phyloP scores from a whole-genome alignment of 2,113 vertebrate genomes.

The Cynoglossus semilaevis region DNA sequence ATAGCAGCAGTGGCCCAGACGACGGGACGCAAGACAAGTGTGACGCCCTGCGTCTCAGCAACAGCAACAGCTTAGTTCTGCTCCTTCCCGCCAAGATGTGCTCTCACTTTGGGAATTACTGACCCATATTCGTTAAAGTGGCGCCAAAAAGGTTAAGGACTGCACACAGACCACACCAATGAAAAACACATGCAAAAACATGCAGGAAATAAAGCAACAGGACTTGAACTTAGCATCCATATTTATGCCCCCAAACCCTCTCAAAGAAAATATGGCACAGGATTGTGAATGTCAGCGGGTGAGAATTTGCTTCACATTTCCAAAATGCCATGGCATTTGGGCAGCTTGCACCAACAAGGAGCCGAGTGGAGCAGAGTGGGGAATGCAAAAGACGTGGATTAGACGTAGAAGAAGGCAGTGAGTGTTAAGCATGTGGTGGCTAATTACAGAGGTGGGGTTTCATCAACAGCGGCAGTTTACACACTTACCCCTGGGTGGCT shows the following conservation, averaged over 20 bases:
- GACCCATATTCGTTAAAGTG: slow-evolving; percentile 76
- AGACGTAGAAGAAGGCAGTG: slow-evolving; percentile 44
- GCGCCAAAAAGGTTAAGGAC: slow-evolving; percentile 79
- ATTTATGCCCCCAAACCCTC: slow-evolving; percentile 67
- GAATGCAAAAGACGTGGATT: slow-evolving; percentile 57
- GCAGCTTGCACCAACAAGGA: slow-evolving; percentile 73
- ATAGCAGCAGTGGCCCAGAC: slow-evolving; percentile 59
- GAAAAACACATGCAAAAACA: slow-evolving; percentile 21
- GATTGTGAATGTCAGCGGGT: slow-evolving; percentile 81
- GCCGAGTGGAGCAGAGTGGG: slow-evolving; percentile 51
- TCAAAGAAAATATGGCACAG: slow-evolving; percentile 72
- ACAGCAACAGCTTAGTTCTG: slow-evolving; percentile 73
- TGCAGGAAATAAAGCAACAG: slow-evolving; percentile 53
- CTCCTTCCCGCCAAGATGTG: slow-evolving; percentile 57
- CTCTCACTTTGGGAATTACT: slow-evolving; percentile 75
- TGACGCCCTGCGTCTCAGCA: slow-evolving; percentile 56
- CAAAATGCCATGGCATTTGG: slow-evolving; percentile 84
- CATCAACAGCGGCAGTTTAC: slow-evolving; percentile 51
- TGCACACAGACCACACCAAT: slow-evolving; percentile 38
- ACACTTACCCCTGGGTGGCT: slow-evolving; percentile 70
- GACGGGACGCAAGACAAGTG: slow-evolving; percentile 54
- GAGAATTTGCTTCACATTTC: slow-evolving; percentile 78
- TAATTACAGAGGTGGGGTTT: slow-evolving; percentile 62
- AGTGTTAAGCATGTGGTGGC: slow-evolving; percentile 39
- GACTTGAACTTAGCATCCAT: slow-evolving; percentile 70